A percentile compares a stretch with the other conserved stretches of the same genome.
Evolutionary conservation across 2,888 invertebrate species (phyloP).

Genomic region (Amiota communis): DNA sequence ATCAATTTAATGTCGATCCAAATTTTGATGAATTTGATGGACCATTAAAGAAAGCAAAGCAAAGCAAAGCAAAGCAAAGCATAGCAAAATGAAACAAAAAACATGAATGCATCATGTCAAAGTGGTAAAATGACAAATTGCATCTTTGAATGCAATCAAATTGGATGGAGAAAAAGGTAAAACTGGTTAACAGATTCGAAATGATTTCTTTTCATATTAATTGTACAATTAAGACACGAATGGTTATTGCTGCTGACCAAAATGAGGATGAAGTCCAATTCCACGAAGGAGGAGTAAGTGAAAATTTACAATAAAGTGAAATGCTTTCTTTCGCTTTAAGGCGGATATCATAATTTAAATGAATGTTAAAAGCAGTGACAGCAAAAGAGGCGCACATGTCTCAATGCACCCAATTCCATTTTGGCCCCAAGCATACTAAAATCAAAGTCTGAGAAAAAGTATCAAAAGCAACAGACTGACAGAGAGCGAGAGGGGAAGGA

Average conservation of each 20-base stretch:
- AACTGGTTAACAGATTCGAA: constrained; percentile 24
- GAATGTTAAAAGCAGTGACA: constrained; percentile 47
- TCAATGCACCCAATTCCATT: not conserved
- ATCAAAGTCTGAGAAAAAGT: not conserved
- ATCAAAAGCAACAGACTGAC: not conserved
- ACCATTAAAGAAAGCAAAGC: no score
- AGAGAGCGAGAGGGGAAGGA: not conserved
- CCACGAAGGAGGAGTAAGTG: constrained; percentile 49
- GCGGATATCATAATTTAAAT: constrained; percentile 63
- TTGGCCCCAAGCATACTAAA: not conserved
- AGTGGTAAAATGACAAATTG: constrained; percentile 65
- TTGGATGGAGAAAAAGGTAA: constrained; percentile 10
- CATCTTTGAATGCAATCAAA: constrained; percentile 39
- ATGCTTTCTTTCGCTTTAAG: constrained; percentile 65
- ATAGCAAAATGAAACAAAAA: constrained; percentile 36
- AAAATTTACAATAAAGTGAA: constrained; percentile 44
- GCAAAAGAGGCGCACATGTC: constrained; percentile 11
- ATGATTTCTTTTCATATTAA: constrained; percentile 49
- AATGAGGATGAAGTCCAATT: constrained; percentile 11
- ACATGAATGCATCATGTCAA: constrained; percentile 64
- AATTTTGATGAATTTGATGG: not conserved
- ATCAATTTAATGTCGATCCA: constrained; percentile 32
- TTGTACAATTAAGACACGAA: constrained; percentile 67
- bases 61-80: not conserved
- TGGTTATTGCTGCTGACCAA: not conserved